Percentiles rank a stretch among this genome's conserved stretches.
phyloP scores from a whole-genome alignment of 2,113 vertebrate genomes.

The Varanus salvator region DNA sequence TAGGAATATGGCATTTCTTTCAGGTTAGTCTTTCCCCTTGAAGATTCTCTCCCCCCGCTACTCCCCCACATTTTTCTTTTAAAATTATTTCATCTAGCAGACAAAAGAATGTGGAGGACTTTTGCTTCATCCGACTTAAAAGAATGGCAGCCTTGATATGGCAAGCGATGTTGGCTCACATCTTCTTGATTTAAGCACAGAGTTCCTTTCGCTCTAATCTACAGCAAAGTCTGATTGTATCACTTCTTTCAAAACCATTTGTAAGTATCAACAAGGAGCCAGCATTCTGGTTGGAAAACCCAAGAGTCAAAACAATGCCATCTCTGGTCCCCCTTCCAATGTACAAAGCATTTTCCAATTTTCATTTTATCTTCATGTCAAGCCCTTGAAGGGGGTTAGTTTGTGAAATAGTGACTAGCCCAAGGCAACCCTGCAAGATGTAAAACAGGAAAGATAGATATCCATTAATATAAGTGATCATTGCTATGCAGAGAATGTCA shows the following conservation, averaged over 20 bases:
- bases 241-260: slow-evolving; percentile 55
- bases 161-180: slow-evolving; percentile 35
- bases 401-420: neutral
- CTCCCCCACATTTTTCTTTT: neutral
- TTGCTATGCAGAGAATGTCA: neutral
- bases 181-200: slow-evolving; percentile 52
- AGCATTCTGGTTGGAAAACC: slow-evolving; percentile 37
- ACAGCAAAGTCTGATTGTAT: slow-evolving; percentile 37
- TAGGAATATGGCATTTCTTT: slow-evolving; percentile 41
- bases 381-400: neutral
- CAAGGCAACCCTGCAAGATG: neutral
- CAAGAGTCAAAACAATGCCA: slow-evolving; percentile 12
- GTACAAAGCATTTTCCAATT: neutral
- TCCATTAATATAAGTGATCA: neutral
- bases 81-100: slow-evolving; percentile 39
- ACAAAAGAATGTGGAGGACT: slow-evolving; percentile 52
- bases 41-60: neutral
- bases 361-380: neutral
- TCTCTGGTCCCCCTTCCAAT: neutral
- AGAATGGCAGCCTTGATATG: slow-evolving; percentile 50
- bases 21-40: slow-evolving; percentile 43
- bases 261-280: slow-evolving; percentile 38
- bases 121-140: slow-evolving; percentile 53
- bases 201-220: slow-evolving; percentile 52
- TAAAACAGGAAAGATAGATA: neutral